Conservation (phyloP, 2,797 vertebrate genomes). For the Darevskia nairensis region DNA sequence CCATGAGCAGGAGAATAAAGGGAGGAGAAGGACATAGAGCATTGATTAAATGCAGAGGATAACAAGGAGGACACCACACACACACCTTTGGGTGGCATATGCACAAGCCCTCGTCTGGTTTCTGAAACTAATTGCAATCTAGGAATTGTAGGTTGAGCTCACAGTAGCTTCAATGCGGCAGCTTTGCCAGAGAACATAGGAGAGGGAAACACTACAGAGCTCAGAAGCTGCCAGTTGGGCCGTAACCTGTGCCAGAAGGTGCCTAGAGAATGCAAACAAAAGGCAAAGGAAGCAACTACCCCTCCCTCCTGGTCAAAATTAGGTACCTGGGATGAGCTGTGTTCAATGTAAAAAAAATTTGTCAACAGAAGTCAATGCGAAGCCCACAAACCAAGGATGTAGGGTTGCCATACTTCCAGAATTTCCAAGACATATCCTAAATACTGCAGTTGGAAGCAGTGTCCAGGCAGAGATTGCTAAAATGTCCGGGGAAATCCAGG, state of each 20-base stretch:
- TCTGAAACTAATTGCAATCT: constrained; percentile 13
- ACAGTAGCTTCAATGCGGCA: not conserved
- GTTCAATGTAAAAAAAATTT: not conserved
- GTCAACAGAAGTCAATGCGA: not conserved
- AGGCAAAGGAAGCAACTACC: not conserved
- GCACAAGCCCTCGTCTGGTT: too few relatives aligned
- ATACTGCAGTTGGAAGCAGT: too few relatives aligned
- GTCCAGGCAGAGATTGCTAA: too few relatives aligned
- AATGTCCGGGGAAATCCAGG: too few relatives aligned
- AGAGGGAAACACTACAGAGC: not conserved
- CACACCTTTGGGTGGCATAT: not conserved
- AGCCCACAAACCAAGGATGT: constrained; percentile 7
- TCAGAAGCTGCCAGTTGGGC: not conserved
- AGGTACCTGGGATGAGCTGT: not conserved
- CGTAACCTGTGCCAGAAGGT: not conserved
- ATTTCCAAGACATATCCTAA: too few relatives aligned
- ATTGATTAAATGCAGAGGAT: constrained; percentile 1
- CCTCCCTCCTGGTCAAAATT: too few relatives aligned
- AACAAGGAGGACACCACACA: not conserved
- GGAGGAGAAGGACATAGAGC: not conserved
- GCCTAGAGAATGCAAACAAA: not conserved
- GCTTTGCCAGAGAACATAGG: constrained; percentile 9
- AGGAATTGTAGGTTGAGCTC: not conserved
- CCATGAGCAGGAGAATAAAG: not conserved
- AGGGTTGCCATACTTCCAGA: not conserved